Base-by-base conservation (phyloP, 2,888 invertebrate genomes). In the Agrotis puta region DNA sequence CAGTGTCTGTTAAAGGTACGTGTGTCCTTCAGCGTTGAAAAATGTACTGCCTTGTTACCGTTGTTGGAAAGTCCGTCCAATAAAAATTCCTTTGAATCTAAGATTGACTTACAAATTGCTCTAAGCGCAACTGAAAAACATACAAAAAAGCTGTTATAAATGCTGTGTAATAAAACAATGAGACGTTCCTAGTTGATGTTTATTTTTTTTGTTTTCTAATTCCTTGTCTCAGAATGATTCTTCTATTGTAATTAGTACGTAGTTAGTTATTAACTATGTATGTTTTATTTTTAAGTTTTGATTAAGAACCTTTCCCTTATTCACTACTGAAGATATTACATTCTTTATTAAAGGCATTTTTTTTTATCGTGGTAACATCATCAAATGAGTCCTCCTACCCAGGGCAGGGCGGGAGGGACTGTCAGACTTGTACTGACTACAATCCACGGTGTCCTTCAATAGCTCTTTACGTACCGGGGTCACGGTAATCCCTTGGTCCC, bases 1-100 rank as follows among this genome's bases (percentile, higher is more conserved):
- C 64, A 20, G 13, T 33, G 2, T 54, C 54, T 54, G 11, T 54
- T 9, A 54, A 54, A 56, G 13, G 27, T 64, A 67, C 61, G 59
- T 72, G 64, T 72, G 53, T 48, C 79, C 79, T 82, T 79, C 64
- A 59, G 62, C 48, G 51, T 72, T 68, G 33, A 64, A 81, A 81
- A 74, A 62, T 63, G 13, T 61, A 61, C 33, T 64, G 22, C 24
- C 22, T 70, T 18, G 39, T 64, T 76, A 69, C 45, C 48, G 70
- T 59, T 59, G 24, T 47, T 39, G 18, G 45, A 50, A 71, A 33
- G 22, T 50, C 47, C 14, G 27, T 27, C 24, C 51, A 43, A 18
- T 33, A 43, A 27, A 62, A 71, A 74, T 53, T 58, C 54, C 16
- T 58, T 27, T 16, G 16, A 58, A 27, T 53, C n/a, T 65, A n/a